Evolutionary conservation across 2,113 vertebrate genomes (phyloP).

Genomic region (Heterotis niloticus): DNA sequence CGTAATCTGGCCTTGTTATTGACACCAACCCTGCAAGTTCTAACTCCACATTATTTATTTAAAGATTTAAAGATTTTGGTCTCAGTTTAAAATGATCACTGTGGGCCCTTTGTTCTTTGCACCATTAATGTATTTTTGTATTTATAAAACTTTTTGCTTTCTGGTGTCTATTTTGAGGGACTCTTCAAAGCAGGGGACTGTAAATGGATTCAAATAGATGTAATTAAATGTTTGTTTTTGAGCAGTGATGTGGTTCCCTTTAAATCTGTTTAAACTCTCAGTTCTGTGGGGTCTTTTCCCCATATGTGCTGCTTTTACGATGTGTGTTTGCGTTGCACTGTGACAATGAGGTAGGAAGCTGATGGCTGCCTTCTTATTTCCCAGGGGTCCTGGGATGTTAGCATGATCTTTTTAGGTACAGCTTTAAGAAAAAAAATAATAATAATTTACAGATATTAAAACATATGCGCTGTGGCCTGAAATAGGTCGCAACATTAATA

Average conservation of each 20-base stretch:
- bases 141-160: not conserved
- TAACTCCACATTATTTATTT: not conserved
- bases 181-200: constrained; percentile 6
- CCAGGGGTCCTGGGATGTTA: constrained; percentile 20
- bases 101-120: too few species aligned
- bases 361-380: constrained; percentile 34
- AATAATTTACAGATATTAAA: not conserved
- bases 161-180: constrained; percentile 15
- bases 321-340: constrained; percentile 40
- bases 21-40: not conserved
- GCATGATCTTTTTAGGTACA: not conserved
- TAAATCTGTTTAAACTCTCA: constrained; percentile 6
- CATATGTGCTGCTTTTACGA: constrained; percentile 34
- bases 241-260: constrained; percentile 23
- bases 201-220: constrained; percentile 21
- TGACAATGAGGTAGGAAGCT: not conserved
- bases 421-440: too few species aligned
- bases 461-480: not conserved
- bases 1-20: not conserved
- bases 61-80: too few species aligned
- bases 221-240: constrained; percentile 26
- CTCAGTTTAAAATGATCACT: too few species aligned
- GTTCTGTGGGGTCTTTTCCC: constrained; percentile 9
- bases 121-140: constrained; percentile 15
- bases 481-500: not conserved